phyloP scores from a whole-genome alignment of 2,113 vertebrate species.

The Gila orcuttii region DNA sequence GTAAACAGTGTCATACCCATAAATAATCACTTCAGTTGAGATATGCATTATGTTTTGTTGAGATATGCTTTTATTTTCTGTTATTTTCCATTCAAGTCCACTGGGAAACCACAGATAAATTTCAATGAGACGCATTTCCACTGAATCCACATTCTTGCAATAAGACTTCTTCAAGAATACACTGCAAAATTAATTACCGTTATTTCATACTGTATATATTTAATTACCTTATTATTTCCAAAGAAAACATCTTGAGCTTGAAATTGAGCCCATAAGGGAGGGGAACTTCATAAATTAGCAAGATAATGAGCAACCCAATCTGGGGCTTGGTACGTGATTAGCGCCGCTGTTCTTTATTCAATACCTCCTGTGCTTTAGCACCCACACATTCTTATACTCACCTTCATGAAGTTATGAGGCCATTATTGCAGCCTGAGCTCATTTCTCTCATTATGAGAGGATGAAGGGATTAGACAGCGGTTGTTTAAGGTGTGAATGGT shows the following conservation, averaged over 20 bases:
- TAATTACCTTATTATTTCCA: slow-evolving; percentile 72
- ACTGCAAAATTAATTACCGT: slow-evolving; percentile 72
- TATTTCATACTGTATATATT: slow-evolving; percentile 61
- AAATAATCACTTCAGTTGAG: not conserved
- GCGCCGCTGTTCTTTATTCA: not conserved
- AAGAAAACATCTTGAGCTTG: slow-evolving; percentile 73
- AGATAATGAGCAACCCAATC: slow-evolving; percentile 68
- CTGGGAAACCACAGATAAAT: slow-evolving; percentile 11
- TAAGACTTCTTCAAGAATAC: slow-evolving; percentile 67
- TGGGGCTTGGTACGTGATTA: slow-evolving; percentile 16
- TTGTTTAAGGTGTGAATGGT: slow-evolving; percentile 11
- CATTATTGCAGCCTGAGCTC: not conserved
- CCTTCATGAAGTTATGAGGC: slow-evolving; percentile 3
- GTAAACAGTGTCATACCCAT: not conserved
- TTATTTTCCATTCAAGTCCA: slow-evolving; percentile 5
- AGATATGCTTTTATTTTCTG: slow-evolving; percentile 9
- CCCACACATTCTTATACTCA: not conserved
- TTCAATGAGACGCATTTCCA: slow-evolving; percentile 2
- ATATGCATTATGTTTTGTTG: not conserved
- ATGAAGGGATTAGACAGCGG: slow-evolving; percentile 31
- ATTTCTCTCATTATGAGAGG: slow-evolving; percentile 32
- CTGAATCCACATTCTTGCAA: slow-evolving; percentile 57
- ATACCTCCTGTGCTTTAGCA: not conserved
- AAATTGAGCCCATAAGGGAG: slow-evolving; percentile 75
- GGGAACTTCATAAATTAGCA: slow-evolving; percentile 69